Base-by-base conservation (phyloP, 2,797 vertebrate species). In the Phalanger gymnotis region DNA sequence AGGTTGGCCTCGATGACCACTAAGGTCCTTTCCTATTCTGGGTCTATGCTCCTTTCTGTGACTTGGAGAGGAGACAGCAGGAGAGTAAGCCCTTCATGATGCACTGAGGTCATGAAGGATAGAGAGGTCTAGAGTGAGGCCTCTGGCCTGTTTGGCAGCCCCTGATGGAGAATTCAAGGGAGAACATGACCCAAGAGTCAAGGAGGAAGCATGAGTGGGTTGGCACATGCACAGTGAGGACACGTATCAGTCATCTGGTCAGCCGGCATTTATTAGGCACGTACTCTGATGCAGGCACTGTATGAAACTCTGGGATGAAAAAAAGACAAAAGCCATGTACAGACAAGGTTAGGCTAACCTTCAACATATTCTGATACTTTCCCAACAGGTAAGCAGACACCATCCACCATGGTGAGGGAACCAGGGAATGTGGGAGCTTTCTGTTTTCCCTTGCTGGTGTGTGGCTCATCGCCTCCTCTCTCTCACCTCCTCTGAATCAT, bases 401-500 rank as follows among this genome's bases (percentile, higher is more conserved):
- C 7, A n/a, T 25, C 73, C 22, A 10, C n/a, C 66, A 81, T 47
- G 19, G 40, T 0, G 73, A 47, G 73, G 73, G 16, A n/a, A 4
- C 34, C 61, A 4, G 2, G 61, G 31, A 16, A n/a, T 5, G 14
- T 14, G 66, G 16, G 19, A 47, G 19, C n/a, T 81, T 40, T 25
- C 19, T 40, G n/a, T 10, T 34, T 34, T 25, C n/a, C n/a, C 66
- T 81, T 40, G 66, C n/a, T 16, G 61, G 61, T 0, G 11, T 0
- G 7, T 34, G 34, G 61, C 34, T 66, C 4, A 1, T 10, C 31
- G 0, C 57, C 66, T 94, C 13, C 90, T 91, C 19, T 66, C 94
- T 92, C n/a, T 95, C 94, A 40, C n/a, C 87, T 93, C 92, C 34
- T 40, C 54, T 96, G 66, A 73, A n/a, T 73, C 34, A 40, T 5